These are phyloP conservation scores for Atherinosoma microstoma DNA, from an alignment of 2,797 vertebrate genomes.

Conservation along the genomic window DNA sequence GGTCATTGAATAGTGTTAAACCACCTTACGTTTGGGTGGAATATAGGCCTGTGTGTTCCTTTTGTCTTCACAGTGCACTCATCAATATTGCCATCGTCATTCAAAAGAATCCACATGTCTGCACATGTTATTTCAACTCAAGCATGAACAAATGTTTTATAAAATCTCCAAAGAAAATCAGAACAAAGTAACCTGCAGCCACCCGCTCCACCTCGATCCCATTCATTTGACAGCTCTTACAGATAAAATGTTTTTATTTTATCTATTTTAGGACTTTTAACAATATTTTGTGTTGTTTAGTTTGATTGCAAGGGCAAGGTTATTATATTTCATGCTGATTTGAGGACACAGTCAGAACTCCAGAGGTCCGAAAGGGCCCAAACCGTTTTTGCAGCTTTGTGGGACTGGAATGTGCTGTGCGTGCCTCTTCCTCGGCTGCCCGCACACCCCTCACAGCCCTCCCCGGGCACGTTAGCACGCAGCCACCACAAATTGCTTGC, in stretches of 20 bases:
- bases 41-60: slow-evolving; percentile 5
- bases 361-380: slow-evolving; percentile 13
- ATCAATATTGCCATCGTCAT: slow-evolving; percentile 38
- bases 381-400: slow-evolving; percentile 54
- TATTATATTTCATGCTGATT: background rate
- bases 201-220: slow-evolving; percentile 10
- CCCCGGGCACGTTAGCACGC: slow-evolving; percentile 71
- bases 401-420: slow-evolving; percentile 73
- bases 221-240: background rate
- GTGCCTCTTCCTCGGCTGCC: slow-evolving; percentile 64
- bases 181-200: slow-evolving; percentile 30
- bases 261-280: background rate
- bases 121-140: slow-evolving; percentile 24
- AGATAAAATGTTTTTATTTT: background rate
- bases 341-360: too few relatives aligned
- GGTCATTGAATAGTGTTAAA: background rate
- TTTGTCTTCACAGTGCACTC: slow-evolving; percentile 9
- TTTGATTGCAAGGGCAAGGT: slow-evolving; percentile 8
- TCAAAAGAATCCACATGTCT: slow-evolving; percentile 45
- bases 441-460: slow-evolving; percentile 43
- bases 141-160: slow-evolving; percentile 49
- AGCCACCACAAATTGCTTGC: slow-evolving; percentile 85
- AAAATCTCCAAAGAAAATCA: slow-evolving; percentile 28
- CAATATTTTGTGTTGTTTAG: background rate
- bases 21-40: background rate